Evolutionary conservation across 2,797 vertebrate species (phyloP).

Genomic region (Cyclopterus lumpus): DNA sequence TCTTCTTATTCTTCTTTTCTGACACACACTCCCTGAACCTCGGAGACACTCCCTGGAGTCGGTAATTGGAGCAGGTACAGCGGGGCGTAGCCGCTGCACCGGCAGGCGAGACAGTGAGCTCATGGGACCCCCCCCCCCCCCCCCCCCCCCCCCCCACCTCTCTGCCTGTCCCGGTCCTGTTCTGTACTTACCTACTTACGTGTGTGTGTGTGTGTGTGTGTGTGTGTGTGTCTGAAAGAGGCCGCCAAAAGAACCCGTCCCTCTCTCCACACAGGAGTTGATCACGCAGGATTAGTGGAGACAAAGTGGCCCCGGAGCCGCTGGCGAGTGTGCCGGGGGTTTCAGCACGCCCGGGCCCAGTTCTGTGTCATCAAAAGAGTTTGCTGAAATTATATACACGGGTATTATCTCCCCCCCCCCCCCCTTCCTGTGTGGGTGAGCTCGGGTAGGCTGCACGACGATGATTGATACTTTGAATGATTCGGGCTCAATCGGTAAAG

Average conservation of each 20-base stretch:
- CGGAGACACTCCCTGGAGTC: slow-evolving; percentile 51
- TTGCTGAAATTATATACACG: slow-evolving; percentile 56
- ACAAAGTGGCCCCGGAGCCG: slow-evolving; percentile 68
- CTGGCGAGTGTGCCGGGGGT: slow-evolving; percentile 59
- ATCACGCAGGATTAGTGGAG: slow-evolving; percentile 69
- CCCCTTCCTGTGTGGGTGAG: slow-evolving; percentile 31
- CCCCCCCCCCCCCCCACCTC: no score
- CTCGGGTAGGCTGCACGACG: slow-evolving; percentile 46
- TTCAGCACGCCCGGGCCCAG: slow-evolving; percentile 64
- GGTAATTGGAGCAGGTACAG: slow-evolving; percentile 48
- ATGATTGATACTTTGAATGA: slow-evolving; percentile 57
- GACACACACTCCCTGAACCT: slow-evolving; percentile 34
- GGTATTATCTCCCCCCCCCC: slow-evolving; percentile 52
- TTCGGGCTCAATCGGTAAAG: slow-evolving; percentile 42
- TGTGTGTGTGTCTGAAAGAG: slow-evolving; percentile 51
- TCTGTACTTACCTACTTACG: slow-evolving; percentile 68
- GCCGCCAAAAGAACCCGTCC: slow-evolving; percentile 45
- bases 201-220: background rate
- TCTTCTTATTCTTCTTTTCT: background rate
- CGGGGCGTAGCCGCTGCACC: slow-evolving; percentile 56
- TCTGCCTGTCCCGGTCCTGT: slow-evolving; percentile 47
- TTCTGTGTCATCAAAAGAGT: slow-evolving; percentile 66
- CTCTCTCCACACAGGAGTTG: slow-evolving; percentile 55
- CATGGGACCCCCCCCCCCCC: slow-evolving; percentile 83
- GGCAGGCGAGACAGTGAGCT: slow-evolving; percentile 79